Conservation (phyloP, 2,888 invertebrate species). For the Pterostichus niger region DNA sequence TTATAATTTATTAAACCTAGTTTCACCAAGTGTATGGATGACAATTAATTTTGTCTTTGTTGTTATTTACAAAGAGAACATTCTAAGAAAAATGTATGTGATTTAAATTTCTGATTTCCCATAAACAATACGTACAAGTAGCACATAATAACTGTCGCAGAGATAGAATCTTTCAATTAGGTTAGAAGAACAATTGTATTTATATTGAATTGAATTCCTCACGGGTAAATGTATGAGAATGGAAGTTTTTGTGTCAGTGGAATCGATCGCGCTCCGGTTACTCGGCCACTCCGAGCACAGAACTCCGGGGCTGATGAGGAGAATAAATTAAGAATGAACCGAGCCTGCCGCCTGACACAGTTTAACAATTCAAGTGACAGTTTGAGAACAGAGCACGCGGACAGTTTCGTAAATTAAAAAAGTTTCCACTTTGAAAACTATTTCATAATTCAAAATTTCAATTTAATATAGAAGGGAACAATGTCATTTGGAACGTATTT, state of each 20-base stretch:
- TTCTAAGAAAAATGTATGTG: slow-evolving; percentile 35
- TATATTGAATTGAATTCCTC: not conserved
- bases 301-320: slow-evolving; percentile 52
- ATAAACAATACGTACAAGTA: slow-evolving; percentile 2
- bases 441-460: slow-evolving; percentile 67
- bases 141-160: not conserved
- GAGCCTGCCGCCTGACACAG: slow-evolving; percentile 39
- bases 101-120: slow-evolving; percentile 16
- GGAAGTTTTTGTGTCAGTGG: slow-evolving; percentile 20
- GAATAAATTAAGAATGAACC: slow-evolving; percentile 67
- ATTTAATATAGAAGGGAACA: slow-evolving; percentile 54
- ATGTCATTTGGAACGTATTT: slow-evolving; percentile 53
- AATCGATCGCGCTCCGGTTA: slow-evolving; percentile 41
- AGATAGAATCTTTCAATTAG: slow-evolving; percentile 1
- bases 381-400: slow-evolving; percentile 63
- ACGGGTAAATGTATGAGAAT: not conserved
- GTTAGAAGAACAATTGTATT: slow-evolving; percentile 1
- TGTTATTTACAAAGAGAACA: too few species aligned
- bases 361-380: slow-evolving; percentile 67
- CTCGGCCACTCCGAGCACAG: not conserved
- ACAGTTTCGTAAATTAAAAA: slow-evolving; percentile 67
- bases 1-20: too few species aligned
- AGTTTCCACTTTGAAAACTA: slow-evolving; percentile 62
- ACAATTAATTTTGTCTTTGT: too few species aligned
- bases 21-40: too few species aligned